Conservation (phyloP, 2,113 vertebrate genomes). For the Coptodon bakossiorum region DNA sequence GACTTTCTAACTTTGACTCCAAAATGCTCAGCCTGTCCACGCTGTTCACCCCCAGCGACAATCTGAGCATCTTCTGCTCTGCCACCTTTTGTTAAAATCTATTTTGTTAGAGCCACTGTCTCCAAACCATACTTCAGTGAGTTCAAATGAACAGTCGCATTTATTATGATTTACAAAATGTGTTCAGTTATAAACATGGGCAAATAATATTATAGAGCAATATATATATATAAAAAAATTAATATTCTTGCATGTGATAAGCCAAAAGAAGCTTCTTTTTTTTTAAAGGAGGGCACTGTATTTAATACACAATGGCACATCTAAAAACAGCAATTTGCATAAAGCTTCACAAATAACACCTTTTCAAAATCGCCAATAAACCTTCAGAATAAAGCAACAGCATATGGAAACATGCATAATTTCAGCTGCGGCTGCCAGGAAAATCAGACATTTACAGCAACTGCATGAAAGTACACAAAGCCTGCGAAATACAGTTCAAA, state of each 20-base stretch:
- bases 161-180: constrained; percentile 43
- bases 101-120: neutral
- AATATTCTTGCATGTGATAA: neutral
- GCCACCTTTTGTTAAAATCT: neutral
- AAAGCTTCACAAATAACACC: neutral
- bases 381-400: neutral
- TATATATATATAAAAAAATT: neutral
- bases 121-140: neutral
- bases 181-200: constrained; percentile 26
- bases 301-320: constrained; percentile 21
- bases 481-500: neutral
- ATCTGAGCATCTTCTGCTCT: neutral
- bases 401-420: constrained; percentile 28
- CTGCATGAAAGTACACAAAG: neutral
- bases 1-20: neutral
- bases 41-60: neutral
- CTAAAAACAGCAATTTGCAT: constrained; percentile 10
- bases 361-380: neutral
- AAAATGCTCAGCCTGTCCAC: neutral
- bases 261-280: neutral
- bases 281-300: neutral
- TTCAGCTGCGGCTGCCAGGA: neutral
- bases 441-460: constrained; percentile 8
- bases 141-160: constrained; percentile 7
- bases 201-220: constrained; percentile 22